Percentiles rank a stretch among this genome's conserved stretches.
phyloP scores from a whole-genome alignment of 2,113 vertebrate species.

The Nettapus auritus region DNA sequence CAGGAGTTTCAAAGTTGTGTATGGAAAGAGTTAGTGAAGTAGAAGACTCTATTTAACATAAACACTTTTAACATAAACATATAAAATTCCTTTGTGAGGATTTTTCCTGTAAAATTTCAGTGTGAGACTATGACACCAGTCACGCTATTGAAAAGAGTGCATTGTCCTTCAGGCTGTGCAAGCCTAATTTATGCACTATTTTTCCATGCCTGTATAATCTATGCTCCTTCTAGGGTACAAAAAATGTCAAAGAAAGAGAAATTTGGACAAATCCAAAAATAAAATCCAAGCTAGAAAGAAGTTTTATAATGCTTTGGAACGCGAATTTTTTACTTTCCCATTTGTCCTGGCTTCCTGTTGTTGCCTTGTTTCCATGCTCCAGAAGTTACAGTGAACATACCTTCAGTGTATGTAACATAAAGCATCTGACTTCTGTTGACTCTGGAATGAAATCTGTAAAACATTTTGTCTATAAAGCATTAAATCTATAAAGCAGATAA shows the following conservation, averaged over 20 bases:
- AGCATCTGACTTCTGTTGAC: not conserved
- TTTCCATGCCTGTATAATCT: not conserved
- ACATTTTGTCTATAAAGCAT: too few relatives aligned
- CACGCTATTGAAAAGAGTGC: not conserved
- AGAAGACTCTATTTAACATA: not conserved
- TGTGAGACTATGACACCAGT: not conserved
- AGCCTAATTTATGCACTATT: not conserved
- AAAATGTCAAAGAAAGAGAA: not conserved
- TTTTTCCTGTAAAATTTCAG: too few relatives aligned
- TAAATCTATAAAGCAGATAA: not conserved
- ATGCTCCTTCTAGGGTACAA: not conserved
- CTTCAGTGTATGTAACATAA: not conserved
- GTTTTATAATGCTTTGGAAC: not conserved
- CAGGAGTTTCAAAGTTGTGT: not conserved
- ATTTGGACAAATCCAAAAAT: not conserved
- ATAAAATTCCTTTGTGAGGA: not conserved
- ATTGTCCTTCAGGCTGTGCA: not conserved
- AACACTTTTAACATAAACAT: not conserved
- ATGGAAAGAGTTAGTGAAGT: not conserved
- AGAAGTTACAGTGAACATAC: not conserved
- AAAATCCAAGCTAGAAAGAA: not conserved
- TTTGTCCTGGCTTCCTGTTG: not conserved
- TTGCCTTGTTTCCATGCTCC: not conserved
- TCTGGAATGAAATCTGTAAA: not conserved
- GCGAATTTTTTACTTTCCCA: not conserved